Evolutionary conservation across 2,797 vertebrate species (phyloP).

Genomic region (Ciconia nigra): DNA sequence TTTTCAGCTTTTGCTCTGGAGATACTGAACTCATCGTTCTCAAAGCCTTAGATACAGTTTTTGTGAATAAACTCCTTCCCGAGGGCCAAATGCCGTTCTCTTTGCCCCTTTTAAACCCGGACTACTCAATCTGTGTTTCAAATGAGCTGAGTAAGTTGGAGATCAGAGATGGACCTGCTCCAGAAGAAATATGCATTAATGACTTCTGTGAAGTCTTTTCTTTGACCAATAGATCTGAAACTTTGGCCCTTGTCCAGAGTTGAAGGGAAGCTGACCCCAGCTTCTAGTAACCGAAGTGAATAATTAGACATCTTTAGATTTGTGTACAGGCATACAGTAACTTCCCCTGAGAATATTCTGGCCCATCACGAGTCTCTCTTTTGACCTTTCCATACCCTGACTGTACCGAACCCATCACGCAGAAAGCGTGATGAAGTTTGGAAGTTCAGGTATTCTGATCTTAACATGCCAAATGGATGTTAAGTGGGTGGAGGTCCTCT

Average conservation of each 20-base stretch:
- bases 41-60: neutral
- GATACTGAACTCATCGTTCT: neutral
- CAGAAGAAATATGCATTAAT: neutral
- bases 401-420: neutral
- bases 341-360: neutral
- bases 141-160: neutral
- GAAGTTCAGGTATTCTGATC: neutral
- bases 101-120: neutral
- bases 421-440: neutral
- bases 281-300: neutral
- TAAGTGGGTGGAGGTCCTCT: neutral
- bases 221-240: neutral
- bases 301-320: neutral
- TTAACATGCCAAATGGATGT: neutral
- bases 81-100: neutral
- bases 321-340: neutral
- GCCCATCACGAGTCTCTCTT: neutral
- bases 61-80: neutral
- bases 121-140: neutral
- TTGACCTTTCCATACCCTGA: neutral
- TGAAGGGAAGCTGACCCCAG: neutral
- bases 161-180: neutral
- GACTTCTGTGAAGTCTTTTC: neutral
- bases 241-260: neutral
- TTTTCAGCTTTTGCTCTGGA: neutral